phyloP scores from a whole-genome alignment of 2,113 vertebrate genomes.

The Gnathonemus echidnorhynchus region DNA sequence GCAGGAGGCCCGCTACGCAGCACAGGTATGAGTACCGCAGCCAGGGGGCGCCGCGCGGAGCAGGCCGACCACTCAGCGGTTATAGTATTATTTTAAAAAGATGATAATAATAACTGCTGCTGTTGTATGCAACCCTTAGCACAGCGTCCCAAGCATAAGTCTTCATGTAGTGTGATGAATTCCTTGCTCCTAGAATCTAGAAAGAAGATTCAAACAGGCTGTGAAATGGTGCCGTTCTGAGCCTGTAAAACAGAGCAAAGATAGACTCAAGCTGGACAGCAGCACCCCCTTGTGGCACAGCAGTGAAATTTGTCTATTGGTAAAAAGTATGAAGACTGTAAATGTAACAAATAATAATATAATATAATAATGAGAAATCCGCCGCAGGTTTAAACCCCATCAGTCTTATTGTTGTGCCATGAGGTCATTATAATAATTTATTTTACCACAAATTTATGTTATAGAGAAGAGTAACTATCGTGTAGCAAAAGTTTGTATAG shows the following conservation, averaged over 20 bases:
- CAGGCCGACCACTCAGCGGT: neutral
- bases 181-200: neutral
- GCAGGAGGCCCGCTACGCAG: slow-evolving; percentile 86
- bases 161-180: neutral
- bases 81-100: neutral
- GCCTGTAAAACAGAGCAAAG: neutral
- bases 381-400: neutral
- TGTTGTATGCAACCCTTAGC: neutral
- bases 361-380: neutral
- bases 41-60: neutral
- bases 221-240: neutral
- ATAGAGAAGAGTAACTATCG: neutral
- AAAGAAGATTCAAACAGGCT: neutral
- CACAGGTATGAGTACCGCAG: slow-evolving; percentile 69
- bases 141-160: neutral
- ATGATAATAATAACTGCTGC: neutral
- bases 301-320: neutral
- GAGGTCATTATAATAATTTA: neutral
- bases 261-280: neutral
- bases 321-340: neutral
- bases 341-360: neutral
- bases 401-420: neutral
- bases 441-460: neutral
- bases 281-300: neutral
- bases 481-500: neutral